A percentile compares a stretch with the other conserved stretches of the same genome.
Evolutionary conservation across 2,888 invertebrate genomes (phyloP).

Genomic region (Pherbina coryleti): DNA sequence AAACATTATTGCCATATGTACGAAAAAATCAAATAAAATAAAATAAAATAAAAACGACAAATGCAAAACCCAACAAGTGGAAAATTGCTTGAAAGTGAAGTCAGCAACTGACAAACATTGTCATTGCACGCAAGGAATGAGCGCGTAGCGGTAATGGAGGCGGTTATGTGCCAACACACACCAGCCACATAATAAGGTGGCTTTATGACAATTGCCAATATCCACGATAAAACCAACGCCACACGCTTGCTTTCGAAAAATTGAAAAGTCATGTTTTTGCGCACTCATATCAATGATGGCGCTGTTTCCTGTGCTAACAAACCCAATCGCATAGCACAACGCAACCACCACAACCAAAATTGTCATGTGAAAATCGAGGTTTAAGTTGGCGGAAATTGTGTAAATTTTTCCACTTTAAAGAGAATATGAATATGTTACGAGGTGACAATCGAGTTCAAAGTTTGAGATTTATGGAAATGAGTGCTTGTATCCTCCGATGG

Average conservation of each 20-base stretch:
- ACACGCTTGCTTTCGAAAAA: slow-evolving; percentile 6
- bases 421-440: slow-evolving; percentile 20
- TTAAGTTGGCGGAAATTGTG: slow-evolving; percentile 44
- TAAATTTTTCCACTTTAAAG: not conserved
- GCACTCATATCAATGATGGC: not conserved
- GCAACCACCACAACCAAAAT: slow-evolving; percentile 27
- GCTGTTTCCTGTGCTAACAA: slow-evolving; percentile 6
- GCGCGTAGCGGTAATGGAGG: not conserved
- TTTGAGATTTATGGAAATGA: slow-evolving; percentile 26
- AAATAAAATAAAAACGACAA: not conserved
- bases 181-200: slow-evolving; percentile 3
- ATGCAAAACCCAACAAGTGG: slow-evolving; percentile 44
- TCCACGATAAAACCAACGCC: not conserved
- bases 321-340: slow-evolving; percentile 13
- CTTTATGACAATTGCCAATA: slow-evolving; percentile 2
- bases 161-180: not conserved
- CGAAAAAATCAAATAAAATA: not conserved
- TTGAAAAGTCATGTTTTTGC: slow-evolving; percentile 18
- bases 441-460: slow-evolving; percentile 26
- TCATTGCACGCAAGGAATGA: slow-evolving; percentile 25
- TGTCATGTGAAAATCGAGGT: slow-evolving; percentile 39
- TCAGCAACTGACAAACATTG: slow-evolving; percentile 25
- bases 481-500: not conserved
- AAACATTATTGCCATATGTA: not conserved
- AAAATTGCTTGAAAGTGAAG: slow-evolving; percentile 37